Conservation (phyloP, 2,113 vertebrate genomes). For the Chlorodrepanis virens region DNA sequence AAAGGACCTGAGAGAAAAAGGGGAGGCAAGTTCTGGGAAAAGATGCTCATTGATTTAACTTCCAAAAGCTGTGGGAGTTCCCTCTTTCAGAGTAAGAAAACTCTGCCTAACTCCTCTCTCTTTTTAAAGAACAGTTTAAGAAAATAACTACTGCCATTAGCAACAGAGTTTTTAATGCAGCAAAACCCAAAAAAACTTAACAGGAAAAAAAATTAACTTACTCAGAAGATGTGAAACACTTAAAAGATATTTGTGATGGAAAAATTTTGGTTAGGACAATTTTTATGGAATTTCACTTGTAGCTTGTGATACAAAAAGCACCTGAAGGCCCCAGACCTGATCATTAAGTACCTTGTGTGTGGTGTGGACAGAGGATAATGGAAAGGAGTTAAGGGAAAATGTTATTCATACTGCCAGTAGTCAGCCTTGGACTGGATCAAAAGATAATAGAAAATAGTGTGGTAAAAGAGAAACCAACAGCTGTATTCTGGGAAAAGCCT, state of each 20-base stretch:
- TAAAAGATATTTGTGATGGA: background rate
- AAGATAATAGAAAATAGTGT: background rate
- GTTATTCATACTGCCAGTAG: background rate
- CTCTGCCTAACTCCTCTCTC: background rate
- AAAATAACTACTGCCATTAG: background rate
- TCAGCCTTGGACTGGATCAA: background rate
- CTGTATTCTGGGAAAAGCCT: slow-evolving; percentile 23
- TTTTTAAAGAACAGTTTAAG: background rate
- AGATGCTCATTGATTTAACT: background rate
- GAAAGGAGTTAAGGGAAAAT: background rate
- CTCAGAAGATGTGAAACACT: background rate
- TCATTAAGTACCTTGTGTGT: no score
- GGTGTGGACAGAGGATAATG: background rate
- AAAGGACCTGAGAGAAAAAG: background rate
- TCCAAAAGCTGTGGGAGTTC: background rate
- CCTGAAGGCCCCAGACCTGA: background rate
- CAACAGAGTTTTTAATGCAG: background rate
- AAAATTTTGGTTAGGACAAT: background rate
- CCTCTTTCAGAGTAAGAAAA: background rate
- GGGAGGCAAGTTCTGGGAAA: background rate
- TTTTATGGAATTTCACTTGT: background rate
- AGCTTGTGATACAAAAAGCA: background rate
- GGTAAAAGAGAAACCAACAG: background rate
- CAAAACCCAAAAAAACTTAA: background rate
- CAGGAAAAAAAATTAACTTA: background rate